These are phyloP conservation scores for Forbesichthys papilliferus DNA, from an alignment of 2,113 vertebrate species.

Conservation along the genomic window DNA sequence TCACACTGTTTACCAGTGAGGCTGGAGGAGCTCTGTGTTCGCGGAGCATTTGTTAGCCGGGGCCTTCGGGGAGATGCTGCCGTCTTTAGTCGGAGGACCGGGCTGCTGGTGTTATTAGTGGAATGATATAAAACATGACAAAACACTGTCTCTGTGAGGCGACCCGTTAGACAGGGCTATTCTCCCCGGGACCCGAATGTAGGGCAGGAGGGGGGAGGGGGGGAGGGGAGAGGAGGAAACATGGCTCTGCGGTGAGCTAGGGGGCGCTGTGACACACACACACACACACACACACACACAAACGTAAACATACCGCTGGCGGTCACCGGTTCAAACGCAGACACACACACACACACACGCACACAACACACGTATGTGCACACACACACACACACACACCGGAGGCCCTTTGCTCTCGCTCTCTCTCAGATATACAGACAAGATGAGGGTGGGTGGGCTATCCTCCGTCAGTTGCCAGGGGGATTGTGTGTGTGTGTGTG, in stretches of 20 bases:
- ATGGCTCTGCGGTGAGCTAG: conserved; percentile 62
- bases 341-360: conserved; percentile 23
- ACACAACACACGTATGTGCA: conserved; percentile 35
- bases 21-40: conserved; percentile 13
- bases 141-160: conserved; percentile 76
- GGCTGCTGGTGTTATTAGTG: conserved; percentile 76
- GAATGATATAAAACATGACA: conserved; percentile 83
- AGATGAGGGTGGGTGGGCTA: conserved; percentile 53
- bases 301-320: neutral
- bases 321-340: neutral
- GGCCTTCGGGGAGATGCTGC: conserved; percentile 72
- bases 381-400: conserved; percentile 13
- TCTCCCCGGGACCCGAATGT: conserved; percentile 79
- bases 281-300: neutral
- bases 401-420: conserved; percentile 16
- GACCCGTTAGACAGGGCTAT: conserved; percentile 75
- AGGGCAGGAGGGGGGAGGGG: conserved; percentile 73
- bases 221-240: conserved; percentile 15
- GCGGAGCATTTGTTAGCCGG: conserved; percentile 66
- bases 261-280: conserved; percentile 62
- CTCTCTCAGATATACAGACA: conserved; percentile 57
- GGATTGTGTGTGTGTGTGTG: conserved; percentile 59
- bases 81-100: conserved; percentile 77
- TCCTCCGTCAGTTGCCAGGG: conserved; percentile 60
- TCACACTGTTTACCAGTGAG: conserved; percentile 49